Conservation (phyloP, 1,140 invertebrate genomes). For the Bombus breviceps region DNA sequence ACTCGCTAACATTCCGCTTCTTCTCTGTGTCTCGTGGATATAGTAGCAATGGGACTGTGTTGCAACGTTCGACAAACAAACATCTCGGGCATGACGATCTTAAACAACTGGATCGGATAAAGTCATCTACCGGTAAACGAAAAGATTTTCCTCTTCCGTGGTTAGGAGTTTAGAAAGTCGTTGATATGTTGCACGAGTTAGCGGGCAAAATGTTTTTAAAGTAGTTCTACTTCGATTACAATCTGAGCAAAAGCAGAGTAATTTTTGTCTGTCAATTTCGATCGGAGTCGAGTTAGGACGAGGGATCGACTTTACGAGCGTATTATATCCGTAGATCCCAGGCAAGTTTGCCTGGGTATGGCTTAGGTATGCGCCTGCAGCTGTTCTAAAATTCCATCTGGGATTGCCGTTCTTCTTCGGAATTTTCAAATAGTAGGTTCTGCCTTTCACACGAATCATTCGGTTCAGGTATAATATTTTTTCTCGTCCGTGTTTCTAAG, state of each 20-base stretch:
- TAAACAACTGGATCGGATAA: neutral
- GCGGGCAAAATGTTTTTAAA: neutral
- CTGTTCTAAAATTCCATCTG: constrained; percentile 56
- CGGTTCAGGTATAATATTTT: constrained; percentile 4
- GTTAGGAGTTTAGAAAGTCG: neutral
- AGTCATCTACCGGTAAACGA: too few species aligned
- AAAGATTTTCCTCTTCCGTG: too few species aligned
- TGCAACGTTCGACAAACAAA: neutral
- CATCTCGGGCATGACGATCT: neutral
- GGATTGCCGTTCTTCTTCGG: constrained; percentile 21
- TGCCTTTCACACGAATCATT: neutral
- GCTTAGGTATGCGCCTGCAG: constrained; percentile 65
- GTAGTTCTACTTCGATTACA: neutral
- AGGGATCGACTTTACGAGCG: constrained; percentile 34
- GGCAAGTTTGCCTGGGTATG: constrained; percentile 34
- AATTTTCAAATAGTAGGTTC: constrained; percentile 34
- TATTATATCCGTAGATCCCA: constrained; percentile 17
- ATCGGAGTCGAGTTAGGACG: neutral
- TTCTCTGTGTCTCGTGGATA: neutral
- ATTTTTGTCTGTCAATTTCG: neutral
- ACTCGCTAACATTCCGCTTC: neutral
- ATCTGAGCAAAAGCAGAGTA: neutral
- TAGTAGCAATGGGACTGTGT: neutral
- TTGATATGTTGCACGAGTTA: neutral
- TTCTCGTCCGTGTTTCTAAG: neutral